Evolutionary conservation across 2,888 invertebrate genomes (phyloP), one percentile per base, ranked within the genome.

Genomic region (Teleiodes luculella): DNA sequence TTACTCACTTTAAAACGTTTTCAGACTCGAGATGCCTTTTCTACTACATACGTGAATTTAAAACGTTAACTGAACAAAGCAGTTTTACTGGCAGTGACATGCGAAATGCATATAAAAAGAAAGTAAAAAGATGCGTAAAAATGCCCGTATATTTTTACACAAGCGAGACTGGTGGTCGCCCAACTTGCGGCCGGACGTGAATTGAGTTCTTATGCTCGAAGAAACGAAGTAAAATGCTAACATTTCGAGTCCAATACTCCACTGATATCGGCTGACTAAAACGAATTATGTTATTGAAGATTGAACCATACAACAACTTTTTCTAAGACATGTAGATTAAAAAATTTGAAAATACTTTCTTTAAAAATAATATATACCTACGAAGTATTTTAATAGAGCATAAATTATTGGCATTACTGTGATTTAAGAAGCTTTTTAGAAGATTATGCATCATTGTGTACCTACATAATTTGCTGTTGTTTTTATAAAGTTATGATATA

Each of bases 161-260:
- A 67, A 69, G 67, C 64, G 64, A 65, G 63, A 59, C 60, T 61
- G 60, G 60, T 63, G 64, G 13, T 7, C 48, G 18, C 6, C 50
- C 54, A 54, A 54, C 50, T 53, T 55, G 53, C 52, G 54, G 50
- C 36, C 55, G 70, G 66, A 70, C 73, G 66, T 69, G 69, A 71
- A 74, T 70, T 63, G 45, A 35, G 30, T 57, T 57, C 55, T 43
- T 24, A 43, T 24, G 3, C 20, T 20, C 11, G 1, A 43, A 43
- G 43, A 28, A 20, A 43, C 43, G 43, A 43, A 10, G 24, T 5
- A n/a, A n/a, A n/a, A 33, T 11, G 1, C 13, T 20, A 11, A 1
- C 8, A 6, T 43, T 43, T 20, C 11, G 11, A 1, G 43, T 43
- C n/a, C 43, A 43, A 6, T 43, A 24, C 43, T 20, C n/a, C 28